Percentiles rank a stretch among this genome's conserved stretches.
These are phyloP conservation scores for Aurelia sp. DNA, from an alignment of 30 jellyfish, hydroid and myxozoan genomes.

Conservation along the genomic window DNA sequence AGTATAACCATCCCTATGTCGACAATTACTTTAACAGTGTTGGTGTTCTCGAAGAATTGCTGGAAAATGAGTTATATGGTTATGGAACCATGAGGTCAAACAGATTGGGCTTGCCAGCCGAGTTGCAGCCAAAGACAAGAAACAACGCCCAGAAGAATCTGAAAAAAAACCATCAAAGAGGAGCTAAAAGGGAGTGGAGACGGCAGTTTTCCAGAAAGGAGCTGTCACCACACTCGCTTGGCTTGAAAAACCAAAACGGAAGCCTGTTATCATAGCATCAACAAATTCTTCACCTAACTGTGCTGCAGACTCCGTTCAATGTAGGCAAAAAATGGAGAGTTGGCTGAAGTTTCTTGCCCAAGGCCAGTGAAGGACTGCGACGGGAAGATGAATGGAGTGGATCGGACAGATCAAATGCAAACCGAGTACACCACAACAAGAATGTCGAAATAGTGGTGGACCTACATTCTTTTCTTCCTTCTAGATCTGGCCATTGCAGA, in stretches of 20 bases:
- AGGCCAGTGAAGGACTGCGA: conserved; percentile 50
- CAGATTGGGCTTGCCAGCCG: conserved; percentile 35
- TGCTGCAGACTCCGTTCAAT: background rate
- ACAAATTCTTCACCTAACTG: conserved; percentile 27
- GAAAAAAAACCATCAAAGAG: background rate
- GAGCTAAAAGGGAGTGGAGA: conserved; percentile 41
- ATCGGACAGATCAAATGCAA: conserved; percentile 69
- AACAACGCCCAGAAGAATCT: conserved; percentile 1
- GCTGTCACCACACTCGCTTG: conserved; percentile 48
- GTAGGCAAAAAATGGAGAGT: conserved; percentile 59
- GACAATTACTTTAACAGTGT: conserved; percentile 69
- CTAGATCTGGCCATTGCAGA: conserved; percentile 70
- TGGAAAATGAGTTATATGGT: background rate
- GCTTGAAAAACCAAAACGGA: conserved; percentile 30
- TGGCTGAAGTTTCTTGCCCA: conserved; percentile 62
- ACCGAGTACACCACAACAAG: conserved; percentile 67
- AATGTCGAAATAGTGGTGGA: conserved; percentile 72
- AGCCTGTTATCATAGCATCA: conserved; percentile 67
- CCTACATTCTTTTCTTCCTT: conserved; percentile 58
- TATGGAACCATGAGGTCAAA: conserved; percentile 64
- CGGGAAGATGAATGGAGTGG: conserved; percentile 82
- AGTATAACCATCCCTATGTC: conserved; percentile 46
- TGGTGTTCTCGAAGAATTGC: conserved; percentile 57
- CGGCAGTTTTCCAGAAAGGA: conserved; percentile 19
- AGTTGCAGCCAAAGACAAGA: background rate